Base-by-base conservation (phyloP, 2,797 vertebrate species). In the Allobates femoralis region DNA sequence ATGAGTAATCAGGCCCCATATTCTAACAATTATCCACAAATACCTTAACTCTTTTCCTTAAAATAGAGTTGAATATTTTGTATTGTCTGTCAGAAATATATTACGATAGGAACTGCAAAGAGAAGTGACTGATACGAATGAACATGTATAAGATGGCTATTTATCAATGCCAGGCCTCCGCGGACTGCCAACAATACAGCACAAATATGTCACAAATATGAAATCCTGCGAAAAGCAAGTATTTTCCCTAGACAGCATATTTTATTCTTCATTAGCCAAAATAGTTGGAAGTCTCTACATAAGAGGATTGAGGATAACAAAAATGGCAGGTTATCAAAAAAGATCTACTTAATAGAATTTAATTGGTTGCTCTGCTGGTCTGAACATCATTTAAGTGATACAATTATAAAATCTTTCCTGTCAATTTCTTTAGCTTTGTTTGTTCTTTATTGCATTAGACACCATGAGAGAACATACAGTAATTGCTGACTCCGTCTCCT, bases 161-260 rank as follows among this genome's bases (percentile, higher is more conserved):
- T 79, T 71, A 71, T 85, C 75, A 85, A 75, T 73, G 83, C 60
- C 58, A 34, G 41, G 0, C 15, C 28, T 50, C 55, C 30, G 19
- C 46, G 34, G 51, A 5, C 75, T 85, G 84, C 75, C 75, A 85
- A 69, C 16, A 21, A 11, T 23, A 53, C 46, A 85, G 46, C 23
- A 79, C n/a, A 50, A 19, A 66, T 81, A 28, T 81, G 30, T 69
- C 74, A 77, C 46, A 69, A 55, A 53, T 69, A 84, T 51, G 58
- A 85, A 85, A 69, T 69, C 62, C 76, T 34, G 79, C 12, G 53
- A 79, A 71, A 78, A 85, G 60, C 30, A 71, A 56, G 23, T 67
- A 41, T 69, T 79, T 85, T 51, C 79, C 79, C 79, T 79, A 81
- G 62, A 81, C 79, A 66, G 60, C 79, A 81, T 66, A 51, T 85